phyloP scores from a whole-genome alignment of 2,113 vertebrate species.

The Neomonachus schauinslandi region DNA sequence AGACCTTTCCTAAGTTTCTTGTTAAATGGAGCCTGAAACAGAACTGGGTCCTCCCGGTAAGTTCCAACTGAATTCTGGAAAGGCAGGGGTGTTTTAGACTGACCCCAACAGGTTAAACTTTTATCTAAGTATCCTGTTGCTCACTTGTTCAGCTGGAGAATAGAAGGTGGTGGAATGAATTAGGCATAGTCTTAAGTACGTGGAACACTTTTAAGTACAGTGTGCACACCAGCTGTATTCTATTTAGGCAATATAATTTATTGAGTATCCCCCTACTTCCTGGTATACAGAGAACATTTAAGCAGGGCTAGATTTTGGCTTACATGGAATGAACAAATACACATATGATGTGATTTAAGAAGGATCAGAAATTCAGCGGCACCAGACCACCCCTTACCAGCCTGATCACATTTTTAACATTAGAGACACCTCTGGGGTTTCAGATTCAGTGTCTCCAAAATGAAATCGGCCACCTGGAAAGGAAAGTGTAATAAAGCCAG shows the following conservation, averaged over 20 bases:
- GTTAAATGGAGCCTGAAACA: not conserved
- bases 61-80: not conserved
- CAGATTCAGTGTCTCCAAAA: not conserved
- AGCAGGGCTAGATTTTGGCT: slow-evolving; percentile 28
- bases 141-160: not conserved
- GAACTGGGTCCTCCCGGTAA: not conserved
- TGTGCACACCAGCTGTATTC: slow-evolving; percentile 40
- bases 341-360: slow-evolving; percentile 52
- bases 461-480: slow-evolving; percentile 52
- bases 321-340: slow-evolving; percentile 29
- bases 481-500: not conserved
- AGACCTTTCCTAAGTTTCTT: not conserved
- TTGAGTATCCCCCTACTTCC: not conserved
- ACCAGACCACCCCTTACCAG: slow-evolving; percentile 42
- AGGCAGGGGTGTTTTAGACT: not conserved
- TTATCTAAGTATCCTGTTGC: not conserved
- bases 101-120: not conserved
- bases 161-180: not conserved
- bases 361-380: slow-evolving; percentile 32
- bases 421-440: slow-evolving; percentile 41
- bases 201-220: not conserved
- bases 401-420: slow-evolving; percentile 35
- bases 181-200: not conserved
- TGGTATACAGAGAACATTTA: slow-evolving; percentile 5
- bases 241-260: not conserved